Base-by-base conservation (phyloP, 1,140 invertebrate species). In the Aphidius ervi region DNA sequence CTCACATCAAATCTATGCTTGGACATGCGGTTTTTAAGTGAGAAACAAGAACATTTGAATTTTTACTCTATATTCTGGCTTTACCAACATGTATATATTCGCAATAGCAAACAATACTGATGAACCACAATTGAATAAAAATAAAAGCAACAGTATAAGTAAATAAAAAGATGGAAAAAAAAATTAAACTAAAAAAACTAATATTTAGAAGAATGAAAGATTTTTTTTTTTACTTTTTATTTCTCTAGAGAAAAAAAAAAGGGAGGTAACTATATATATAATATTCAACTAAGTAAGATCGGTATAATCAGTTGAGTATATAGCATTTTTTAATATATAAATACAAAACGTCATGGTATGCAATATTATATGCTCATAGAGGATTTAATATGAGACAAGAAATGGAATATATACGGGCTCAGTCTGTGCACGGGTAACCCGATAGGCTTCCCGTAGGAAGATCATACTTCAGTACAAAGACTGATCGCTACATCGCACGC, bases 401-500 rank as follows among this genome's bases (percentile, higher is more conserved):
- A n/a, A 16, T 16, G 31, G 42, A 10, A 7, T 43, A 43, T 52
- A 64, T 67, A 64, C 63, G 58, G 63, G 64, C 48, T 65, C 50
- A n/a, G 46, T 61, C 37, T 56, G 62, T 65, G 20, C 43, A 62
- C 47, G 50, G 61, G 71, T 76, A 79, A 78, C 74, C 67, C 64
- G 76, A 78, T 78, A 78, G 71, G 69, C 70, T 73, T 73, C 69
- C 68, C 70, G 67, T 66, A 73, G 70, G 68, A 74, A 76, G 72
- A 79, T 79, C 75, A 71, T 73, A 67, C 67, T 72, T 71, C 54
- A 66, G 70, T 71, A 78, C 71, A 78, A 78, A 75, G 70, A 68
- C 70, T 78, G 74, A 78, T 78, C 77, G 75, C 70, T 69, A 78
- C 75, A 78, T 78, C 74, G 72, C 77, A 73, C 72, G 76, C 76